Conservation (phyloP, 1,140 invertebrate genomes). For the Macrosteles quadrilineatus region DNA sequence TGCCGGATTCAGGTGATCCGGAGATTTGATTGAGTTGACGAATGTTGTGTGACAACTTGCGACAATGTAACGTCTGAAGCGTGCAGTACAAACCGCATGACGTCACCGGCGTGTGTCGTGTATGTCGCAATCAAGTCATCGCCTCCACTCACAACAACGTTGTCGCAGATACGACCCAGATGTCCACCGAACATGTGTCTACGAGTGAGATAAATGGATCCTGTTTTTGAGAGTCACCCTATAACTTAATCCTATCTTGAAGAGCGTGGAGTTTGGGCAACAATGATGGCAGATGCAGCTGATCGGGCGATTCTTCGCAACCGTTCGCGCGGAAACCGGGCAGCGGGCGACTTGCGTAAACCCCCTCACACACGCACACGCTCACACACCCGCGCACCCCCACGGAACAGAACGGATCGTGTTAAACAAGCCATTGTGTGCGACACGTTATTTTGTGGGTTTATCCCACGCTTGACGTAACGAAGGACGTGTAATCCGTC, state of each 20-base stretch:
- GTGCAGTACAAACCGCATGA: no score
- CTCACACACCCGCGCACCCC: not conserved
- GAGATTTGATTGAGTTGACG: no score
- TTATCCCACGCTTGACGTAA: slow-evolving; percentile 7
- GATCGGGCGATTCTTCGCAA: slow-evolving; percentile 17
- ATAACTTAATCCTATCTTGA: slow-evolving; percentile 27
- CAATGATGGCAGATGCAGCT: slow-evolving; percentile 25
- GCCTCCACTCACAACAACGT: no score
- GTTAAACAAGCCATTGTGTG: slow-evolving; percentile 10
- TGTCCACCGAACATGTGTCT: slow-evolving; percentile 7
- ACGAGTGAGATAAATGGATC: slow-evolving; percentile 22
- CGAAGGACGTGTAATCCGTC: no score
- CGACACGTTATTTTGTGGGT: not conserved
- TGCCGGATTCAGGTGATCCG: no score
- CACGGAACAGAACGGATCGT: no score
- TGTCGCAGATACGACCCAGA: slow-evolving; percentile 3
- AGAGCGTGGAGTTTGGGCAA: slow-evolving; percentile 23
- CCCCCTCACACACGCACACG: not conserved
- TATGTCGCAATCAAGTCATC: no score
- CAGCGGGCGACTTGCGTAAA: slow-evolving; percentile 17
- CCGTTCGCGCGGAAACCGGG: slow-evolving; percentile 12
- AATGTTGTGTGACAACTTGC: no score
- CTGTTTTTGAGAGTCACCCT: slow-evolving; percentile 25
- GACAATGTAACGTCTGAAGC: no score
- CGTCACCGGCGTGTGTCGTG: no score